Conservation (phyloP, 1,140 invertebrate genomes). For the Papilio polytes region DNA sequence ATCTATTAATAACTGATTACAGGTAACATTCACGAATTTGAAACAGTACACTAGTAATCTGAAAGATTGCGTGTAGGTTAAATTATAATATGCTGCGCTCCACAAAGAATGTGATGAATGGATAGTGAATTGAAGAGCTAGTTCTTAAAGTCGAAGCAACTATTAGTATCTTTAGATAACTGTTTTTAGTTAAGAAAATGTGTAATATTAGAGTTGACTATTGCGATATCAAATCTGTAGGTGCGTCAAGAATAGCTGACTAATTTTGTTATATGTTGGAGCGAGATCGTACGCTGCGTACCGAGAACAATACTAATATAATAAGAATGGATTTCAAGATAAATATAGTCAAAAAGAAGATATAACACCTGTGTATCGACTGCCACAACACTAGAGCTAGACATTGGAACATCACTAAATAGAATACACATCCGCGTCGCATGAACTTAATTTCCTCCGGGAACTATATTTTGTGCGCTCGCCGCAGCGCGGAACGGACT, state of each 20-base stretch:
- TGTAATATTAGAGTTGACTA: neutral
- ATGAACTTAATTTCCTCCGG: constrained; percentile 18
- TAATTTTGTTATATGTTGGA: neutral
- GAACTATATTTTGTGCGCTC: constrained; percentile 20
- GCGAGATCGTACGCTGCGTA: neutral
- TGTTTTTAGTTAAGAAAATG: neutral
- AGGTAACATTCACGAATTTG: no score
- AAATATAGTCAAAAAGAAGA: no score
- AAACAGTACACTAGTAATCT: no score
- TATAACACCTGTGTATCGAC: neutral
- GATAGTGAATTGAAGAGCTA: no score
- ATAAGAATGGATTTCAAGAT: no score
- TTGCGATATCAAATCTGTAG: neutral
- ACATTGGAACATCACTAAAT: neutral
- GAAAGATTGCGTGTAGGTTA: no score
- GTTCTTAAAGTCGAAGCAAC: no score
- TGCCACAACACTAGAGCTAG: neutral
- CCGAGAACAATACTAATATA: no score
- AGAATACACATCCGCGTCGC: neutral
- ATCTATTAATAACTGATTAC: neutral
- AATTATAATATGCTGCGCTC: no score
- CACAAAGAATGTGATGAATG: no score
- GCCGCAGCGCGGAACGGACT: neutral
- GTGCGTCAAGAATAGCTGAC: constrained; percentile 11
- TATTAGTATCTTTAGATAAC: no score